These are phyloP conservation scores for Ascaphus truei DNA, from an alignment of 2,113 vertebrate species.

Conservation along the genomic window DNA sequence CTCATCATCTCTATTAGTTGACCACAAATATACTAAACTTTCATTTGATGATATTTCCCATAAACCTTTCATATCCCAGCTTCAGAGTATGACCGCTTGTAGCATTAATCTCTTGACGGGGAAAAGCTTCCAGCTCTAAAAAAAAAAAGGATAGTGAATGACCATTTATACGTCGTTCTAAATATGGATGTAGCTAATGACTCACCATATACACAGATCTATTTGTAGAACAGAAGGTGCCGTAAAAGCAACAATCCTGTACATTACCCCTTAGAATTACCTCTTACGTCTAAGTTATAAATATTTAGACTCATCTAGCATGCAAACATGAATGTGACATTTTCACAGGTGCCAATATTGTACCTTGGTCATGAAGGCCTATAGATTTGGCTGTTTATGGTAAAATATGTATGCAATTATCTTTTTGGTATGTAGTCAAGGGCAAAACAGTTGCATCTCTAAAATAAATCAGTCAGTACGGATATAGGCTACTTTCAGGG, in stretches of 20 bases:
- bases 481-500: too few relatives aligned
- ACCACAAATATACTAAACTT: too few relatives aligned
- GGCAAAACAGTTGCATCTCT: too few relatives aligned
- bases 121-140: not conserved
- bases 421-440: too few relatives aligned
- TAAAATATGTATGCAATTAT: too few relatives aligned
- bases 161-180: not conserved
- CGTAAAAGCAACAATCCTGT: not conserved
- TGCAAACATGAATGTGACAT: not conserved
- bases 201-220: conserved; percentile 8
- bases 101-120: not conserved
- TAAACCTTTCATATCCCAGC: too few relatives aligned
- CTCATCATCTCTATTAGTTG: too few relatives aligned
- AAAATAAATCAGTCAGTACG: too few relatives aligned
- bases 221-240: not conserved
- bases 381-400: too few relatives aligned
- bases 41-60: not conserved
- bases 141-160: not conserved
- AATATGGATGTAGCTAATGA: not conserved
- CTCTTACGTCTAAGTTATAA: not conserved
- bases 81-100: not conserved
- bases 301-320: conserved; percentile 3
- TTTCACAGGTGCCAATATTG: too few relatives aligned
- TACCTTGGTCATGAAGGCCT: too few relatives aligned
- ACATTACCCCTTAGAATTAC: conserved; percentile 15